Conservation (phyloP, 2,797 vertebrate species). For the Periparus ater region DNA sequence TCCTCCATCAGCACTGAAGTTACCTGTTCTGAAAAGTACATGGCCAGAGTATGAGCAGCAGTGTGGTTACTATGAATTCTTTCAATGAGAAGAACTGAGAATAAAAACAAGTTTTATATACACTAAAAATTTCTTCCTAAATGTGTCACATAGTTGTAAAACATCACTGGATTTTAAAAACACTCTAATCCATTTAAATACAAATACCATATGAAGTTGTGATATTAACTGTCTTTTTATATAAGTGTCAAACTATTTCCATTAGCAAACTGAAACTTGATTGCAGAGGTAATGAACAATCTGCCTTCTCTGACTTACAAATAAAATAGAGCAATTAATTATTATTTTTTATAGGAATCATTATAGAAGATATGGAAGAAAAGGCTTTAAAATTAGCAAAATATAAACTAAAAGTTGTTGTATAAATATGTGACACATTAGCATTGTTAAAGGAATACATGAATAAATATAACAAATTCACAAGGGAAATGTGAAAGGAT, state of each 20-base stretch:
- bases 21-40: background rate
- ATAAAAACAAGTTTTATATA: background rate
- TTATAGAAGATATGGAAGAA: constrained; percentile 3
- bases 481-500: constrained; percentile 3
- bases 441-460: background rate
- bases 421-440: constrained; percentile 35
- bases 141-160: background rate
- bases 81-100: background rate
- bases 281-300: background rate
- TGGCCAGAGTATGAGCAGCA: background rate
- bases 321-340: background rate
- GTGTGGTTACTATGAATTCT: background rate
- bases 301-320: constrained; percentile 2
- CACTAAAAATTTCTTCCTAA: background rate
- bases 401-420: background rate
- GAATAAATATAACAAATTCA: constrained; percentile 24
- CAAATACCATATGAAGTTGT: background rate
- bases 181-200: background rate
- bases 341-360: background rate
- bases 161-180: background rate
- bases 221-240: background rate
- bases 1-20: background rate
- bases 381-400: constrained; percentile 34
- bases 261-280: background rate
- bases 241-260: background rate